Evolutionary conservation across 2,888 invertebrate genomes (phyloP), one percentile per base, ranked within the genome.

Genomic region (Aporophyla nigra): DNA sequence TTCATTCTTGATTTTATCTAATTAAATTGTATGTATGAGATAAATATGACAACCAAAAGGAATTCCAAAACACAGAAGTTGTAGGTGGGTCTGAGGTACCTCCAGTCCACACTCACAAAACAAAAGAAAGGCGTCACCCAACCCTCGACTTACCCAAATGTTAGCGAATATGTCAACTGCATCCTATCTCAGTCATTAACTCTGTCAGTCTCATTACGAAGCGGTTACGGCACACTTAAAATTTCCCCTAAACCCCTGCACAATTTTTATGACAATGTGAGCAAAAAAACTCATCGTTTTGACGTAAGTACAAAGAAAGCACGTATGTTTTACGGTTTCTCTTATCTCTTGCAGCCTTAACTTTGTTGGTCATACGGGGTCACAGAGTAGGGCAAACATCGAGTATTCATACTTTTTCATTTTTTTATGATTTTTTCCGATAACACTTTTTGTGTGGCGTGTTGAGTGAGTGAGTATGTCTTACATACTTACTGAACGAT

Each of bases 301-400:
- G 88, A 89, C 51, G 24, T 62, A 86, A 90, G 88, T 86, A 91
- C 90, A 93, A 93, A 93, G 92, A 94, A 92, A 90, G 85, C 92
- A 91, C 92, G 92, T 93, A 93, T 93, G 92, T 90, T 93, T 92
- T 92, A 92, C 91, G 88, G 86, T 66, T 73, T 63, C 87, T 86
- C 91, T 93, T 94, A 94, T 93, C 93, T 93, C 85, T 33, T 81
- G 62, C 24, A 83, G 86, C 85, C 87, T 88, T 88, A 91, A 92
- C 91, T 92, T 92, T 91, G 91, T 90, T 90, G 92, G 91, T 89
- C 92, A 92, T 93, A 91, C 88, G 89, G 91, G 91, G 92, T 91
- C 89, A 66, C 40, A 5, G 82, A 82, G 40, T 58, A 14, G 6
- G 49, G 1, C 1, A 56, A 54, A 58, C 53, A 62, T 83, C 80